Percentiles rank a stretch among this genome's conserved stretches.
Conservation (phyloP, 2,888 invertebrate species). For the Cecidostiba fungosa region DNA sequence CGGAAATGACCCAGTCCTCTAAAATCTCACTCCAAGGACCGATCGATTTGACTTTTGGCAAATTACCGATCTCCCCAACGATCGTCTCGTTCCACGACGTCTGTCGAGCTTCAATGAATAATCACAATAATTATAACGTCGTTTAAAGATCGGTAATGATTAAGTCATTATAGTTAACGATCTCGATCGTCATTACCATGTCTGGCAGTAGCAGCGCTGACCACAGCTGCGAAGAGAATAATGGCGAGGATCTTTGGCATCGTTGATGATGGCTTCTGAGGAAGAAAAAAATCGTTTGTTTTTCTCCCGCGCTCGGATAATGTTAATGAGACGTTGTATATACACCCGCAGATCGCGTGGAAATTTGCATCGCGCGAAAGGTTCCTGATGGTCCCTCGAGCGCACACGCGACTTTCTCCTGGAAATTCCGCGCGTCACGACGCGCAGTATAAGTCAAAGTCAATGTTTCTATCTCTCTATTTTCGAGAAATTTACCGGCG, state of each 20-base stretch:
- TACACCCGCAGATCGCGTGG: conserved; percentile 20
- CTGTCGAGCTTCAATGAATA: neutral
- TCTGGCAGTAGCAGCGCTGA: neutral
- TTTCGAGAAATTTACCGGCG: conserved; percentile 29
- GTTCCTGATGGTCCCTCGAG: conserved; percentile 21
- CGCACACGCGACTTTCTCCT: conserved; percentile 72
- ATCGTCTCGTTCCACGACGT: conserved; percentile 48
- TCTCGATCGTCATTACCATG: conserved; percentile 20
- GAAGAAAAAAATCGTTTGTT: neutral
- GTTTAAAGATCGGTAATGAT: neutral
- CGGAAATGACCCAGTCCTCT: conserved; percentile 73
- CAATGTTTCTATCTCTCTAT: conserved; percentile 38
- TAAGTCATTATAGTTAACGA: neutral
- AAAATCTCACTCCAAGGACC: conserved; percentile 76
- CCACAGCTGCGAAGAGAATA: neutral
- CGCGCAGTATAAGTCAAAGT: conserved; percentile 47
- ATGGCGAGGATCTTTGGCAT: conserved; percentile 41
- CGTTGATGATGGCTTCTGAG: conserved; percentile 22
- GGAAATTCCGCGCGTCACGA: conserved; percentile 70
- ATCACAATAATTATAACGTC: neutral
- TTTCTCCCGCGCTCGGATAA: conserved; percentile 21
- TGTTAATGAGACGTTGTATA: conserved; percentile 7
- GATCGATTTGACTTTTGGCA: conserved; percentile 57
- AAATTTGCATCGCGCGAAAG: conserved; percentile 57
- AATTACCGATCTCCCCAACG: neutral